phyloP scores from a whole-genome alignment of 1,140 invertebrate genomes.

The Euura lappo region DNA sequence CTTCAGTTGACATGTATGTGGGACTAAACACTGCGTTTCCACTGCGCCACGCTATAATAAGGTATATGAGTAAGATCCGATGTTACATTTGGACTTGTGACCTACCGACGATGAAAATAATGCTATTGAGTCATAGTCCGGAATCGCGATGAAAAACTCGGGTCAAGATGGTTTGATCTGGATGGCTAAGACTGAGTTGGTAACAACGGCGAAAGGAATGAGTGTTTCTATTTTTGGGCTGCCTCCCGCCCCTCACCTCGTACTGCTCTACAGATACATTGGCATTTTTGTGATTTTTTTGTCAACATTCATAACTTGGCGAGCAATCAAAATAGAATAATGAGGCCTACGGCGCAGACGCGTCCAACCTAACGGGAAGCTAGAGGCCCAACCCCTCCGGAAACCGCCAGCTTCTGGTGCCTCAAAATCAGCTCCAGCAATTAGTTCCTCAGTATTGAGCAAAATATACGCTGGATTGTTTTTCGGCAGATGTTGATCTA shows the following conservation, averaged over 20 bases:
- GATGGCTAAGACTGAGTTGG: not conserved
- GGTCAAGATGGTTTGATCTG: slow-evolving; percentile 25
- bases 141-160: slow-evolving; percentile 31
- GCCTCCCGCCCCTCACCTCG: not conserved
- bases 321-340: slow-evolving; percentile 2
- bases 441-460: no score
- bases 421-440: not conserved
- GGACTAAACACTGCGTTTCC: not conserved
- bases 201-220: slow-evolving; percentile 32
- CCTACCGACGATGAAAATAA: not conserved
- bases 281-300: not conserved
- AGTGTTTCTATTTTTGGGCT: slow-evolving; percentile 31
- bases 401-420: not conserved
- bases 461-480: no score
- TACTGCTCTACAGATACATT: not conserved
- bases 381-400: no score
- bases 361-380: not conserved
- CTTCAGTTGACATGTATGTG: not conserved
- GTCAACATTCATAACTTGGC: not conserved
- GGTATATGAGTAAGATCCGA: not conserved
- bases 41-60: not conserved
- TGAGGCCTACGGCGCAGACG: not conserved
- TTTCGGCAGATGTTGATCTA: no score
- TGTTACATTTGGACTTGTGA: not conserved
- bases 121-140: slow-evolving; percentile 30